Evolutionary conservation across 2,888 invertebrate genomes (phyloP).

Genomic region (Caenorhabditis doughertyi): DNA sequence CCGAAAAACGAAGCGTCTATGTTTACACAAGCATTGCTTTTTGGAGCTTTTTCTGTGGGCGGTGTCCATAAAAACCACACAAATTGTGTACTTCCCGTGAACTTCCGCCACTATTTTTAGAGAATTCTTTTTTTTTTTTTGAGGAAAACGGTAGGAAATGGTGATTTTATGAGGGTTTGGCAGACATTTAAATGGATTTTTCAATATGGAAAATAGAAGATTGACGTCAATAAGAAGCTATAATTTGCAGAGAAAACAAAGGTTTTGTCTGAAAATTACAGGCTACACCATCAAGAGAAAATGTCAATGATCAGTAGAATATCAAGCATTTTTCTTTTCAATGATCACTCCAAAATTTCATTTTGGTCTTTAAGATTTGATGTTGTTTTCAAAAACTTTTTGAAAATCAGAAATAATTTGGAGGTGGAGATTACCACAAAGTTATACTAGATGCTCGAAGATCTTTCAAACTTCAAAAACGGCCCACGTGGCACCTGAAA

Average conservation of each 20-base stretch:
- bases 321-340: neutral
- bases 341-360: constrained; percentile 2
- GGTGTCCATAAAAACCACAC: constrained; percentile 31
- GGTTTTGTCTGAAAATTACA: constrained; percentile 30
- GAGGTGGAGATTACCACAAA: too few relatives aligned
- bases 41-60: constrained; percentile 34
- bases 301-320: constrained; percentile 21
- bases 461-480: too few relatives aligned
- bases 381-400: neutral
- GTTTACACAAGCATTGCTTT: constrained; percentile 49
- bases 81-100: constrained; percentile 45
- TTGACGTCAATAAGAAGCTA: constrained; percentile 39
- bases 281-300: constrained; percentile 4
- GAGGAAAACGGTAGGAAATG: constrained; percentile 18
- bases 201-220: neutral
- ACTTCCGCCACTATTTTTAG: constrained; percentile 43
- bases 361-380: neutral
- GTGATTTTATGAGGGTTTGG: neutral
- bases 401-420: neutral
- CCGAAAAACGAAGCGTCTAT: constrained; percentile 26
- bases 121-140: neutral
- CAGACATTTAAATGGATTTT: constrained; percentile 4
- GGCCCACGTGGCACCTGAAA: neutral
- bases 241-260: constrained; percentile 3
- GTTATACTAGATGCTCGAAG: too few relatives aligned